Evolutionary conservation across 1,140 invertebrate species (phyloP).

Genomic region (Aleiodes sp.): DNA sequence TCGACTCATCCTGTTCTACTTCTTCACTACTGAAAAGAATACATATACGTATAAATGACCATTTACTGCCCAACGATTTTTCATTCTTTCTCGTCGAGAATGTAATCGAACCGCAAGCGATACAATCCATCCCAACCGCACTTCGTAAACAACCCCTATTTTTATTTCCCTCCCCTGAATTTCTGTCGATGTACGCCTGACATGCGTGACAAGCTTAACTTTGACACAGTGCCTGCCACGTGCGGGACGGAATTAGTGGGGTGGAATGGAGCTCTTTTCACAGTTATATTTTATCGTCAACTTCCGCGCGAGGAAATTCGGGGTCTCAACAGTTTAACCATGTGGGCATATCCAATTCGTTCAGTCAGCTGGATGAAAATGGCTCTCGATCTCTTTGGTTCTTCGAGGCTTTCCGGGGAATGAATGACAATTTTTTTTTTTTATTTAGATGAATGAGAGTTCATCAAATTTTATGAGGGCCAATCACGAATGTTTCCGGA

Average conservation of each 20-base stretch:
- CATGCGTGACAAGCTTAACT: not conserved
- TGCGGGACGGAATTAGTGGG: not conserved
- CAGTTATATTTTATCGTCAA: not conserved
- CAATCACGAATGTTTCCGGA: too few species aligned
- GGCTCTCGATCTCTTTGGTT: too few species aligned
- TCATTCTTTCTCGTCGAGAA: not conserved
- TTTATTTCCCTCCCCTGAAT: not conserved
- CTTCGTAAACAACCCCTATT: slow-evolving; percentile 3
- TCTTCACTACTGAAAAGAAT: slow-evolving; percentile 5
- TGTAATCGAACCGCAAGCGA: slow-evolving; percentile 18
- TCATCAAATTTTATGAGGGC: not conserved
- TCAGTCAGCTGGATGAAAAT: not conserved
- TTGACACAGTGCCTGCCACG: not conserved
- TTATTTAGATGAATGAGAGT: not conserved
- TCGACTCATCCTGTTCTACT: too few species aligned
- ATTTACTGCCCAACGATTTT: not conserved
- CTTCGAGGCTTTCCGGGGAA: too few species aligned
- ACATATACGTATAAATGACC: slow-evolving; percentile 1
- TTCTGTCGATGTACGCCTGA: slow-evolving; percentile 12
- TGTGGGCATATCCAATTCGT: not conserved
- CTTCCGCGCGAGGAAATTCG: not conserved
- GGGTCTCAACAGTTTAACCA: not conserved
- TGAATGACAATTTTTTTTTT: not conserved
- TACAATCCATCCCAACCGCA: not conserved
- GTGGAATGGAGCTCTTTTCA: not conserved